Base-by-base conservation (phyloP, 2,888 invertebrate species). In the Drosophila tripunctata region DNA sequence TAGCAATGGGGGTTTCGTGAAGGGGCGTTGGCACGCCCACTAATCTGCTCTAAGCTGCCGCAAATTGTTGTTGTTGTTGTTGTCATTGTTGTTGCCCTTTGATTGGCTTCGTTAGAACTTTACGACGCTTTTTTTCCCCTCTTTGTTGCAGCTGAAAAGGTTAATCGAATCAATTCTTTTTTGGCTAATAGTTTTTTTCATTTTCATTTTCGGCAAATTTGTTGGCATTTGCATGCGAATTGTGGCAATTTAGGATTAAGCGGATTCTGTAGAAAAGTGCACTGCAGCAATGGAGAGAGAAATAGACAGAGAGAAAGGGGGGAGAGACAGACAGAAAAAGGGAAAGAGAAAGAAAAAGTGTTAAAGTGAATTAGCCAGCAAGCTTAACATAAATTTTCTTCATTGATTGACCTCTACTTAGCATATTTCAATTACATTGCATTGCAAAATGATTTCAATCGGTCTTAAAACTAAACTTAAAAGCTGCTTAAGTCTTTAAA, bases 91-190 rank as follows among this genome's bases (percentile, higher is more conserved):
- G 47, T 55, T 58, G 66, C 54, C 67, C 48, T 66, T 70, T 71
- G 80, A 76, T 76, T 73, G 76, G 83, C 55, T 64, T 75, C 71
- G 47, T 36, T 27, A 63, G 62, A 75, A 72, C 67, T 67, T 64
- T 62, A 73, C 73, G 77, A 78, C 61, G 38, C 19, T 64, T 36
- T n/a, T 41, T 21, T 40, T 71, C 12, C 12, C 22, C 7, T 4
- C 0, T 19, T 36, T 19, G 52, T 47, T 21, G 55, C 48, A 62
- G 63, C 63, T 61, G 67, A 67, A 81, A 77, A 87, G 81, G 81
- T 84, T 81, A 81, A 81, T 81, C 82, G 75, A 84, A 84, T 80
- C 81, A 84, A 84, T 64, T 64, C 57, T 24, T 43, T 58, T 63
- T 63, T 30, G n/a, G 31, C 51, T 43, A 21, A 44, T 62, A 41